phyloP scores from a whole-genome alignment of 2,797 vertebrate species.

The Yasuhikotakia modesta region DNA sequence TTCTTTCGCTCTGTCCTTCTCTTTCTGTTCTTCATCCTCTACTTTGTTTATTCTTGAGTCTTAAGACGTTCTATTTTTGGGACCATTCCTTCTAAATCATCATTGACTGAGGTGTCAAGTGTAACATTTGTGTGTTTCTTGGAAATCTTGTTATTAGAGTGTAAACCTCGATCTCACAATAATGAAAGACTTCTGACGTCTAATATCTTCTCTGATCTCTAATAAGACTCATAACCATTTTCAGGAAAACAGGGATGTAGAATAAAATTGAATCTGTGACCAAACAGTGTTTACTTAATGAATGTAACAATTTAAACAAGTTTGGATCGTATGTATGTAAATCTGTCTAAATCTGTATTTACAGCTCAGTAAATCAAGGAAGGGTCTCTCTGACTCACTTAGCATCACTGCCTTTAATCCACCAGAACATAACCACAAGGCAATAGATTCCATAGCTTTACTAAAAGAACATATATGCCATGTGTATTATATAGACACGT shows the following conservation, averaged over 20 bases:
- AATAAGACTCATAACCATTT: neutral
- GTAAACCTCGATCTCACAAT: neutral
- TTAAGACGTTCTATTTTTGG: neutral
- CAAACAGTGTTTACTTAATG: neutral
- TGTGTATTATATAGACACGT: neutral
- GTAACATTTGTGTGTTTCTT: neutral
- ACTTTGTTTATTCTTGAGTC: neutral
- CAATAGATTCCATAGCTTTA: neutral
- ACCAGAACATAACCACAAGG: neutral
- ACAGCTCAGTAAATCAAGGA: constrained; percentile 26
- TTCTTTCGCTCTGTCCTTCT: neutral
- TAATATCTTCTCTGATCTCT: constrained; percentile 5
- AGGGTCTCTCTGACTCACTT: constrained; percentile 35
- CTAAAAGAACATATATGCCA: neutral
- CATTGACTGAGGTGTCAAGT: neutral
- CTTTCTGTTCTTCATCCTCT: neutral
- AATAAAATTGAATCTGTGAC: neutral
- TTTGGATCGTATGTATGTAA: too few species aligned
- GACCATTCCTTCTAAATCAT: neutral
- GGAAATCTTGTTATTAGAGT: neutral
- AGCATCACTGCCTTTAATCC: constrained; percentile 18
- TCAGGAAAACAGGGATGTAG: neutral
- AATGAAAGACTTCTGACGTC: neutral
- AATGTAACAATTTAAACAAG: too few species aligned
- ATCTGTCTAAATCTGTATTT: too few species aligned